Evolutionary conservation across 2,797 vertebrate species (phyloP).

Genomic region (Cryptoblepharus egeriae): DNA sequence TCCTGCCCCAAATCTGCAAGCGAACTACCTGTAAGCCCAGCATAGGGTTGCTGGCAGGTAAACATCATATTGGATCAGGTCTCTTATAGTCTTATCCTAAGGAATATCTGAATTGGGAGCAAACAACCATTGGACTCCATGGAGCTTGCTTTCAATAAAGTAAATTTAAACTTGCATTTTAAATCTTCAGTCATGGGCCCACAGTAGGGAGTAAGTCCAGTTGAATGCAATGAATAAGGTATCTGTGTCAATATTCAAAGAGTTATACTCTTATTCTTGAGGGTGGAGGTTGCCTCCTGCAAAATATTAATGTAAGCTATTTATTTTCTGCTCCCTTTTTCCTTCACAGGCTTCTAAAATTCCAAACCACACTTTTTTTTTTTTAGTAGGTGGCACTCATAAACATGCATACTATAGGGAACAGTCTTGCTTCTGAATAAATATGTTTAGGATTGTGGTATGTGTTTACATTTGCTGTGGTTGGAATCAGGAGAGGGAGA

Average conservation of each 20-base stretch:
- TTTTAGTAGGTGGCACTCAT: background rate
- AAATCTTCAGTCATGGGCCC: background rate
- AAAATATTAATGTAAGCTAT: background rate
- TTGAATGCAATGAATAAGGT: background rate
- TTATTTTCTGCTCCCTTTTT: background rate
- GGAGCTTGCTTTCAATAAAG: background rate
- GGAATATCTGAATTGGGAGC: background rate
- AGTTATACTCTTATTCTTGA: background rate
- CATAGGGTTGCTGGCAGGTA: no score
- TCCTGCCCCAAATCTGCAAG: no score
- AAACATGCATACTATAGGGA: background rate
- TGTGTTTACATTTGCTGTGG: background rate
- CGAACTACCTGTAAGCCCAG: no score
- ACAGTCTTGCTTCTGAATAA: background rate
- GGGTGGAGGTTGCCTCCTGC: no score
- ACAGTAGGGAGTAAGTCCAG: background rate
- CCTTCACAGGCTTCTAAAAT: background rate
- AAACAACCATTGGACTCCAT: background rate
- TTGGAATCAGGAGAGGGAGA: background rate
- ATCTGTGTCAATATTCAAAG: background rate
- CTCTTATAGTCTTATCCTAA: no score
- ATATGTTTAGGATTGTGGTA: background rate
- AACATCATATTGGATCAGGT: no score
- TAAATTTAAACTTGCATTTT: background rate
- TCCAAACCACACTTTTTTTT: background rate